Evolutionary conservation across 1,140 invertebrate genomes (phyloP).

Genomic region (Harlomillsia oculata): DNA sequence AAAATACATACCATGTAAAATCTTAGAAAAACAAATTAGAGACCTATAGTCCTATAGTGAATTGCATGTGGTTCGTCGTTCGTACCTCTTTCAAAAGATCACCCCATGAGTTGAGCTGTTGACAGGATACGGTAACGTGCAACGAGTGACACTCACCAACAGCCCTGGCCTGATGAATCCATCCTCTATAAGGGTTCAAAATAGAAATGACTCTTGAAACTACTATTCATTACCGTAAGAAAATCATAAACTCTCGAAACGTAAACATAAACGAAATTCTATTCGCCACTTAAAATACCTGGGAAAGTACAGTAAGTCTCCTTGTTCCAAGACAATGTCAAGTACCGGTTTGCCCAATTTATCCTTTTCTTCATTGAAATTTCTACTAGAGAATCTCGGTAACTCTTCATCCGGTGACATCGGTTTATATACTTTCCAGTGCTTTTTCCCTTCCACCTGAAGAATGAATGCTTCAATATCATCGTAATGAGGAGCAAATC

Average conservation of each 20-base stretch:
- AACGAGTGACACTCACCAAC: constrained; percentile 68
- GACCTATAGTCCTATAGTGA: too few relatives aligned
- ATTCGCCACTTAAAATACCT: constrained; percentile 2
- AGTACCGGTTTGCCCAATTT: constrained; percentile 72
- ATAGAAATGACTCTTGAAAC: background rate
- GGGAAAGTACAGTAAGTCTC: constrained; percentile 75
- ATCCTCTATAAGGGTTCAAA: constrained; percentile 65
- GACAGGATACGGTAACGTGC: constrained; percentile 84
- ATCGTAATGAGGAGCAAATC: constrained; percentile 97
- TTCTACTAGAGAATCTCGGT: constrained; percentile 68
- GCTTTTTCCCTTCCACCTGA: constrained; percentile 90
- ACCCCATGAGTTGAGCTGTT: constrained; percentile 80
- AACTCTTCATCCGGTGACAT: constrained; percentile 51
- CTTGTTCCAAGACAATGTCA: constrained; percentile 68
- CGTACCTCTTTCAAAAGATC: constrained; percentile 69
- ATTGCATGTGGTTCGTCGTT: background rate
- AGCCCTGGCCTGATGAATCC: constrained; percentile 81
- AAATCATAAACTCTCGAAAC: background rate
- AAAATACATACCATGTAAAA: background rate
- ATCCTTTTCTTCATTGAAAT: constrained; percentile 56
- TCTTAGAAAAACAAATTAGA: background rate
- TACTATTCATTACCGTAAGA: background rate
- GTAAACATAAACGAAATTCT: background rate
- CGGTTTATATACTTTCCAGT: constrained; percentile 83
- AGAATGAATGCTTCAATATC: constrained; percentile 97